phyloP scores from a whole-genome alignment of 2,888 invertebrate genomes.

The Caenorhabditis becei region DNA sequence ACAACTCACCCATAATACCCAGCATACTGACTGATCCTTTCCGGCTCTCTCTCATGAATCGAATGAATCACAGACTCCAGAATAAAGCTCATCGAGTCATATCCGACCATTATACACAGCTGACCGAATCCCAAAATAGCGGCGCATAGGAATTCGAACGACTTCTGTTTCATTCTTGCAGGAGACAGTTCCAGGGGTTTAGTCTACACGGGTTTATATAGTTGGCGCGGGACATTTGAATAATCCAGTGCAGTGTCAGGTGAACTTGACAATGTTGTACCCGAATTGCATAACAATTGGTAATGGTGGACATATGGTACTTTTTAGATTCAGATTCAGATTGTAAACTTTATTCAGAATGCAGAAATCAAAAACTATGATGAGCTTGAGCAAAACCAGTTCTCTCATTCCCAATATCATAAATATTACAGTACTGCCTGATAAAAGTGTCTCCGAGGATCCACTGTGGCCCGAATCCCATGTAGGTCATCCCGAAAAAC shows the following conservation, averaged over 20 bases:
- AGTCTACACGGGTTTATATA: too few species aligned
- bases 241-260: too few species aligned
- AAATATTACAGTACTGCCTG: constrained; percentile 71
- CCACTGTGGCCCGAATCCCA: constrained; percentile 73
- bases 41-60: constrained; percentile 67
- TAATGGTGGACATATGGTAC: too few species aligned
- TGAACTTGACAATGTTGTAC: too few species aligned
- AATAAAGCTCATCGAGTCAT: constrained; percentile 63
- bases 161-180: too few species aligned
- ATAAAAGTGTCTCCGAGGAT: constrained; percentile 76
- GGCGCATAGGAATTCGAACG: constrained; percentile 65
- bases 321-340: too few species aligned
- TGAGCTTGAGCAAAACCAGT: constrained; percentile 70
- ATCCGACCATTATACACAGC: constrained; percentile 67
- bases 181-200: too few species aligned
- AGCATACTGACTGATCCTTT: constrained; percentile 61
- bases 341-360: too few species aligned
- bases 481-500: constrained; percentile 70
- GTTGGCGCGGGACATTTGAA: too few species aligned
- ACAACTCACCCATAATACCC: constrained; percentile 73
- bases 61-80: constrained; percentile 72
- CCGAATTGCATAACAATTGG: too few species aligned
- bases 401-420: constrained; percentile 61
- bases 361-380: too few species aligned
- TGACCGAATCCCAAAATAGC: constrained; percentile 67